Evolutionary conservation across 2,797 vertebrate genomes (phyloP), one percentile per base, ranked within the genome.

Genomic region (Manis crassicaudata): DNA sequence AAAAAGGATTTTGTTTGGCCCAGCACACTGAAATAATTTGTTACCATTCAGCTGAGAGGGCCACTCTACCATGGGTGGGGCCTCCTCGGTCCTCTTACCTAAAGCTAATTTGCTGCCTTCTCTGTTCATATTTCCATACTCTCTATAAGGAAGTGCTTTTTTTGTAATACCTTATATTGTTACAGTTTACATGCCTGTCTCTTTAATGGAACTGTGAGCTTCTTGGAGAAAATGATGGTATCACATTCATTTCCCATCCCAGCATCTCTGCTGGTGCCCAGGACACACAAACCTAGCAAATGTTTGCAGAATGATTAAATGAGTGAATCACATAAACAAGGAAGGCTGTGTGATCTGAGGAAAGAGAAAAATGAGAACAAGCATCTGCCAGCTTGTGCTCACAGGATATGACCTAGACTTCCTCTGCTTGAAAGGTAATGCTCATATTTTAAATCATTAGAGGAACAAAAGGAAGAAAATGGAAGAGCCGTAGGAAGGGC

Each of bases 351-450:
- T 0, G 10, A 37, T 63, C 82, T 50, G 58, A 80, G 67, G 83
- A 46, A 50, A 83, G 25, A 8, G 12, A 43, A 77, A 63, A 50
- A 90, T 35, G 52, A 92, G 63, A 92, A 54, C 0, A 7, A 73
- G 54, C 37, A 35, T 67, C 86, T 76, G 88, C 67, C 65, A 67
- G 43, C 46, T 8, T 14, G 35, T 35, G 65, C 70, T 58, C 67
- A 87, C 87, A 96, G 92, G 94, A 94, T 92, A 27, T 84, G 94
- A 95, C 70, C 75, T 72, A 58, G 58, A 79, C 82, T 95, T 94
- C 63, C 96, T 95, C 65, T 37, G n/a, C 82, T 58, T 32, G 14
- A n/a, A 56, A 58, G 88, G 68, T 8, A 14, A 52, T 14, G 84
- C 37, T 82, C 40, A 1, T 3, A 5, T n/a, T 86, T 76, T 88